phyloP scores from a whole-genome alignment of 2,113 vertebrate genomes.

The Eira barbara region DNA sequence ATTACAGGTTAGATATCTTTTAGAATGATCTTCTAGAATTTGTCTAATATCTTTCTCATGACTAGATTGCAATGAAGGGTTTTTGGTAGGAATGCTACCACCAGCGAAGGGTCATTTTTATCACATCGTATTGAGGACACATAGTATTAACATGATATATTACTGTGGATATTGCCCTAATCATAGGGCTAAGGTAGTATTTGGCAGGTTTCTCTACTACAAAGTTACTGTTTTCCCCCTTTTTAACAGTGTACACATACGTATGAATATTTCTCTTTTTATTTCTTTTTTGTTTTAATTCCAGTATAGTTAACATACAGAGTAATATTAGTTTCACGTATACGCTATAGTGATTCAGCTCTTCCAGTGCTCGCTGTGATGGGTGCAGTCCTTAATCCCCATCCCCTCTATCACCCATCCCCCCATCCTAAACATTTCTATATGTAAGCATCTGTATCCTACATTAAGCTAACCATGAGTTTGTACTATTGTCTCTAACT shows the following conservation, averaged over 20 bases:
- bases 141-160: background rate
- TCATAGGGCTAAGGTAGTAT: background rate
- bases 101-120: background rate
- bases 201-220: background rate
- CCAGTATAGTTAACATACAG: background rate
- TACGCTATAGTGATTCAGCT: background rate
- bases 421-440: background rate
- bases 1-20: background rate
- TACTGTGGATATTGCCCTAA: background rate
- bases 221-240: background rate
- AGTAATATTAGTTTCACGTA: background rate
- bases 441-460: background rate
- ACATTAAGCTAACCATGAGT: background rate
- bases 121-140: background rate
- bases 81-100: background rate
- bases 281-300: background rate
- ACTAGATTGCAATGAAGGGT: background rate
- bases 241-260: background rate
- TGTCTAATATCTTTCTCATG: background rate
- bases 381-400: background rate
- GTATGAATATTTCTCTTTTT: background rate
- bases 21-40: background rate
- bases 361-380: background rate
- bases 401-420: background rate
- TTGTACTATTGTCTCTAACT: background rate